Conservation (phyloP, 2,888 invertebrate genomes). For the Diaphora mendica region DNA sequence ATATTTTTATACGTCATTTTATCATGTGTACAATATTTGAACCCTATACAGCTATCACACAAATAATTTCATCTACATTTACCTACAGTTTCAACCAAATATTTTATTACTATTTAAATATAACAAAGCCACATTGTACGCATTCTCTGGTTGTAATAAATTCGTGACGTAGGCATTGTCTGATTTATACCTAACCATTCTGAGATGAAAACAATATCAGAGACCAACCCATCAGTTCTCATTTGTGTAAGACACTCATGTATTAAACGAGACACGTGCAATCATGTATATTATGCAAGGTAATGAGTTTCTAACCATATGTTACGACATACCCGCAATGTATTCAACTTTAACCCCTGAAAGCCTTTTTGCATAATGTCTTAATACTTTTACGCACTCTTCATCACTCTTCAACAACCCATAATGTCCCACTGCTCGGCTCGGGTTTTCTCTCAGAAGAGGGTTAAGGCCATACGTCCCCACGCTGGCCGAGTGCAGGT, state of each 20-base stretch:
- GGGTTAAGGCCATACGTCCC: no score
- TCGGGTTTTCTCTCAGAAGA: no score
- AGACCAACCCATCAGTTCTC: conserved; percentile 30
- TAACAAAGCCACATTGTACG: not conserved
- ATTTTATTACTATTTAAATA: not conserved
- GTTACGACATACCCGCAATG: conserved; percentile 55
- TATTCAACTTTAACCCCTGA: conserved; percentile 69
- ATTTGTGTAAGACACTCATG: conserved; percentile 31
- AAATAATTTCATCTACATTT: not conserved
- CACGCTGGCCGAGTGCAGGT: no score
- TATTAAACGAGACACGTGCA: conserved; percentile 46
- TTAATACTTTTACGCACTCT: conserved; percentile 17
- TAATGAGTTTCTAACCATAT: conserved; percentile 58
- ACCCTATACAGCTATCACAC: no score
- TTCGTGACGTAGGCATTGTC: not conserved
- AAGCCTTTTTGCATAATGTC: conserved; percentile 59
- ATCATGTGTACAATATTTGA: no score
- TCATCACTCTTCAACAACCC: no score
- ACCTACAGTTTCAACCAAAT: not conserved
- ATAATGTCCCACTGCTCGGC: no score
- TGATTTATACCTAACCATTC: not conserved
- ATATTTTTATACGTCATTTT: not conserved
- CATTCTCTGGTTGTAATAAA: not conserved
- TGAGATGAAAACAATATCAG: conserved; percentile 17
- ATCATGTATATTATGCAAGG: conserved; percentile 60